phyloP scores from a whole-genome alignment of 2,888 invertebrate species.

The Steinernema scapterisci region DNA sequence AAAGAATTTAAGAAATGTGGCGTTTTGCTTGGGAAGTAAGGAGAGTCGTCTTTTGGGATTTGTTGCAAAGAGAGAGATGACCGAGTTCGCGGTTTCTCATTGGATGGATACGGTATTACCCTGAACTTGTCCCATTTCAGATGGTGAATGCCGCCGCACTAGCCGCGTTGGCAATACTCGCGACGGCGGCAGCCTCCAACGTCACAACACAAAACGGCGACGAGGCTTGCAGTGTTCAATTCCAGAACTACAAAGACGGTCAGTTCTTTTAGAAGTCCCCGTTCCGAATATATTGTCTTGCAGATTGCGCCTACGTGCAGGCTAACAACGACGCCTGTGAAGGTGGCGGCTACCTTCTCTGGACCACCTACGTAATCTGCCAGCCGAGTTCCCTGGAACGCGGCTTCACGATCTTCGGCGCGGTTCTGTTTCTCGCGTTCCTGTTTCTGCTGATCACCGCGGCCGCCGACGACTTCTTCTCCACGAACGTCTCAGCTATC shows the following conservation, averaged over 20 bases:
- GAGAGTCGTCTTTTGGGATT: too few relatives aligned
- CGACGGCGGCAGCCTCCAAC: neutral
- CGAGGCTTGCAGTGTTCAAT: neutral
- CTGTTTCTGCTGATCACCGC: slow-evolving; percentile 55
- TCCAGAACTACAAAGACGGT: neutral
- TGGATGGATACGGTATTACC: neutral
- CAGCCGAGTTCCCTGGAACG: slow-evolving; percentile 32
- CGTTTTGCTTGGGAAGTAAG: too few relatives aligned
- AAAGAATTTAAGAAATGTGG: too few relatives aligned
- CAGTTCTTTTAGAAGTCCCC: neutral
- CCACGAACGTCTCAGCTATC: slow-evolving; percentile 70
- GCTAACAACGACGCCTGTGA: slow-evolving; percentile 52
- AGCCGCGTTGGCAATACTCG: neutral
- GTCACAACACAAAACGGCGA: neutral
- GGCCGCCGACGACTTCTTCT: slow-evolving; percentile 67
- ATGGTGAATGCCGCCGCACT: slow-evolving; percentile 11
- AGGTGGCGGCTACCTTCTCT: slow-evolving; percentile 57
- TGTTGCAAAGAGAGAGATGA: too few relatives aligned
- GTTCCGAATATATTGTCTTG: neutral
- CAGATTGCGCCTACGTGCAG: slow-evolving; percentile 48
- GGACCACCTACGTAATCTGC: slow-evolving; percentile 52
- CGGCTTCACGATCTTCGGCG: slow-evolving; percentile 43
- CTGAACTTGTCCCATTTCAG: neutral
- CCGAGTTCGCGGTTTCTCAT: too few relatives aligned
- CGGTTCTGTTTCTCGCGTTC: slow-evolving; percentile 48